Evolutionary conservation across 2,113 vertebrate species (phyloP).

Genomic region (Paradisaea rubra): DNA sequence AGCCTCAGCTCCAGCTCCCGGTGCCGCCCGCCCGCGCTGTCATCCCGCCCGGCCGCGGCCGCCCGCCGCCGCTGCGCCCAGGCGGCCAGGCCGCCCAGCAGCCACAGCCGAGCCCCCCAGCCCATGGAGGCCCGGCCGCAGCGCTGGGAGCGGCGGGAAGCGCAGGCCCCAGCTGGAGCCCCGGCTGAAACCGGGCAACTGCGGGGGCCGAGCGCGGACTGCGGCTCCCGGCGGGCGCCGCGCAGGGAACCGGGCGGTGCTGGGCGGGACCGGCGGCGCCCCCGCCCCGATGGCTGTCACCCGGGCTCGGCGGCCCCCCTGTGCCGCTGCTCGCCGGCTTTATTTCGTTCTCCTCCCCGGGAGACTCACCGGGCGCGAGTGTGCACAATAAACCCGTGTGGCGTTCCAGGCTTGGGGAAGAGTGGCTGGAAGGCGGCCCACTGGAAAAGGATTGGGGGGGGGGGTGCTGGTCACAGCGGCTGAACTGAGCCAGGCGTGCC

Average conservation of each 20-base stretch:
- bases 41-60: too few species aligned
- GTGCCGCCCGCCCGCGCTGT: neutral
- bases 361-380: accelerated
- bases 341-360: accelerated
- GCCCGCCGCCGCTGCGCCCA: too few species aligned
- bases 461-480: neutral
- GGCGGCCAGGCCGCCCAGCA: too few species aligned
- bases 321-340: accelerated
- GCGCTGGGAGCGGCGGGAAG: neutral
- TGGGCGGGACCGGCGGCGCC: neutral
- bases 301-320: accelerated
- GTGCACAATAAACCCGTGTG: accelerated
- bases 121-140: too few species aligned
- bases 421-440: neutral
- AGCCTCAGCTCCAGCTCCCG: constrained; percentile 73
- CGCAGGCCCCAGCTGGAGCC: neutral
- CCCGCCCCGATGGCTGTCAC: neutral
- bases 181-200: too few species aligned
- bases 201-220: neutral
- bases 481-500: neutral
- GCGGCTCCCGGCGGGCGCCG: constrained; percentile 34
- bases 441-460: neutral
- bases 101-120: too few species aligned
- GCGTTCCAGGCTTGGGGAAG: neutral
- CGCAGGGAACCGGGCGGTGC: neutral